Evolutionary conservation across 2,888 invertebrate species (phyloP), one percentile per base, ranked within the genome.

Genomic region (Volucella inflata): DNA sequence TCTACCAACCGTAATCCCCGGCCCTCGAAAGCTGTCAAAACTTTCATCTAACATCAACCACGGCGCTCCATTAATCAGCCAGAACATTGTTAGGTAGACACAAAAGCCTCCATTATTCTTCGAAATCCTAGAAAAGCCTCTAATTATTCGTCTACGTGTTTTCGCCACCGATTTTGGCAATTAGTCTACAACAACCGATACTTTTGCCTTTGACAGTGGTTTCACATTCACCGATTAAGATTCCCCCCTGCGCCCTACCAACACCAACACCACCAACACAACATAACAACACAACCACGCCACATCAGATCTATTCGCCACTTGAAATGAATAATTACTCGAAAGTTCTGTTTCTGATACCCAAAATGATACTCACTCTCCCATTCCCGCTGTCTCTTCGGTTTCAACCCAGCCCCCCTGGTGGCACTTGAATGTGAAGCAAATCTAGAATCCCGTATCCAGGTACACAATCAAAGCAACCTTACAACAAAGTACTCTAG

Each of bases 131-230:
- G 74, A 59, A 74, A 78, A 74, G 74, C 74, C 79, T 84, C 79
- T 84, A 84, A 84, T 84, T 78, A 84, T 75, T 70, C 64, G 65
- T 79, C 79, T 84, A 84, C 83, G 83, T 84, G 83, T 79, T 84
- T 83, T 84, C 70, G 59, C 30, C 62, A 57, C 51, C 68, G 55
- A 83, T 83, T 79, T 83, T 64, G 79, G 70, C 79, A 83, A 83
- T 83, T 83, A 83, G 68, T 83, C 78, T 51, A 9, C 42, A 46
- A 12, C 42, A 60, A 46, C 60, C 60, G 48, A 38, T 55, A 82
- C 67, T 48, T 68, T 53, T 67, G 68, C 51, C 57, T 70, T 50
- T 62, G 75, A 68, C 46, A 68, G 53, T 40, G 46, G 42, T 17
- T 62, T n/a, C n/a, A 11, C 17, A 8, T 16, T 36, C 30, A 30